A percentile compares a stretch with the other conserved stretches of the same genome.
Conservation (phyloP, 2,113 vertebrate genomes). For the Tringa solitaria region DNA sequence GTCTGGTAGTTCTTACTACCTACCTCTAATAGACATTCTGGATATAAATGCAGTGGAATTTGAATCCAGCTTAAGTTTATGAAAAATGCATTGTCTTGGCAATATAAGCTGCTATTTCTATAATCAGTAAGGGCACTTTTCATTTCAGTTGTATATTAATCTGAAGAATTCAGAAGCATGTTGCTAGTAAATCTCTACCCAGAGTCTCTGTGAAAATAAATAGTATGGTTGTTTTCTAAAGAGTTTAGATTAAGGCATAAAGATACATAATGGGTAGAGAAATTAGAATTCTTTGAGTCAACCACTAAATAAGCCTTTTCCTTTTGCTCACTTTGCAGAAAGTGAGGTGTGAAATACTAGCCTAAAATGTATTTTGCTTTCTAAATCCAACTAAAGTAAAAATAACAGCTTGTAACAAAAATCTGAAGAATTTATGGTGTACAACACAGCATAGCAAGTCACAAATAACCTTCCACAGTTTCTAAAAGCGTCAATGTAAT, state of each 20-base stretch:
- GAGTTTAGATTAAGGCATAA: neutral
- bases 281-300: neutral
- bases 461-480: slow-evolving; percentile 2
- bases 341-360: neutral
- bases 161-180: neutral
- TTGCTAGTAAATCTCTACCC: neutral
- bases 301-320: neutral
- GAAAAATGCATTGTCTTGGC: neutral
- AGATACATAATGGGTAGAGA: neutral
- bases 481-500: neutral
- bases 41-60: neutral
- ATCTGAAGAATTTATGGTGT: neutral
- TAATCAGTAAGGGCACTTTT: neutral
- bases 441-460: neutral
- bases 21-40: neutral
- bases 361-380: neutral
- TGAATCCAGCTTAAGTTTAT: neutral
- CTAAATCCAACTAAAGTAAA: neutral
- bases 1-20: neutral
- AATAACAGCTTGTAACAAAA: neutral
- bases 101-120: neutral
- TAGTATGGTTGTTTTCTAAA: neutral
- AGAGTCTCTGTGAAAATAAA: neutral
- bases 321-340: neutral
- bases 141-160: neutral